These are phyloP conservation scores for Dasyornis broadbenti DNA, from an alignment of 2,113 vertebrate species.

Conservation along the genomic window DNA sequence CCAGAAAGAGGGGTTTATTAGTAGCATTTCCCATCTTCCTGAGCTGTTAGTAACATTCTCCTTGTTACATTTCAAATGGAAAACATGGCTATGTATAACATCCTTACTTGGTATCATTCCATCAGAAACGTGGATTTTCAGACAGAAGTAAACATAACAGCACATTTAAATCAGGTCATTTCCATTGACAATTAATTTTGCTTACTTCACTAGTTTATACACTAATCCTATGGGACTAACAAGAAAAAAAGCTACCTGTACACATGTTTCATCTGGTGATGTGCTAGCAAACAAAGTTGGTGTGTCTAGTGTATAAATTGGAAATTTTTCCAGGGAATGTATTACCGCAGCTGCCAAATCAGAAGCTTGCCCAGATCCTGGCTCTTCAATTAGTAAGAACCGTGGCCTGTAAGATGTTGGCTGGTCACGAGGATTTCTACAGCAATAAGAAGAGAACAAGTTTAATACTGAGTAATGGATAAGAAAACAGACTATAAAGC, in stretches of 20 bases:
- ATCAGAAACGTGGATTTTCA: background rate
- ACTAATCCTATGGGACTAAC: background rate
- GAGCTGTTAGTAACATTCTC: background rate
- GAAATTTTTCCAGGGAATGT: slow-evolving; percentile 87
- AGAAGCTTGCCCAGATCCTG: slow-evolving; percentile 85
- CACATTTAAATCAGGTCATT: background rate
- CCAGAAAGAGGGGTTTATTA: background rate
- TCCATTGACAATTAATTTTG: background rate
- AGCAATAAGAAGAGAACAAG: background rate
- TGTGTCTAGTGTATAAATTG: slow-evolving; percentile 85
- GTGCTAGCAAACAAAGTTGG: slow-evolving; percentile 81
- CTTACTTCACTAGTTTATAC: background rate
- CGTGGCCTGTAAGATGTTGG: slow-evolving; percentile 87
- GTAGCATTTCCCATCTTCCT: background rate
- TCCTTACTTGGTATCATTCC: rapidly evolving
- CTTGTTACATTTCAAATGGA: background rate
- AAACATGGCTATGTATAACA: background rate
- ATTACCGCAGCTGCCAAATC: slow-evolving; percentile 91
- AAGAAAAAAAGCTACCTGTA: slow-evolving; percentile 76
- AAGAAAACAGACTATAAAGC: background rate
- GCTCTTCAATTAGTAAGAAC: slow-evolving; percentile 81
- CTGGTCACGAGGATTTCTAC: slow-evolving; percentile 68
- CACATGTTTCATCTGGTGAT: slow-evolving; percentile 87
- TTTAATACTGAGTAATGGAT: background rate
- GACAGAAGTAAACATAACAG: background rate